These are phyloP conservation scores for Helicoverpa armigera DNA, from an alignment of 1,140 invertebrate species.

Conservation along the genomic window DNA sequence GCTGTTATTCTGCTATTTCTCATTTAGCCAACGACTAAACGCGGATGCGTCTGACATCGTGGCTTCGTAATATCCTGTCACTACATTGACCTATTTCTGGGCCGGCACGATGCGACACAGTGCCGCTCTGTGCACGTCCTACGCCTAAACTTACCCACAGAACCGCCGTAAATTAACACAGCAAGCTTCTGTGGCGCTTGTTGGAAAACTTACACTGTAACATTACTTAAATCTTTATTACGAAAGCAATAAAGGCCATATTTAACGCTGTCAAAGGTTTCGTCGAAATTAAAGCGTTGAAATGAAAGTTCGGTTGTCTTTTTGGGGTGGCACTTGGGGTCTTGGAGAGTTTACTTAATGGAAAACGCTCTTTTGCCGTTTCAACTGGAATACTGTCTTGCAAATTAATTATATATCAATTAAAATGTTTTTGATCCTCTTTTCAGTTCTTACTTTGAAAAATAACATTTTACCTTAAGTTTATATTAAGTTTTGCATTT, in stretches of 20 bases:
- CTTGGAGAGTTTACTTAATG: slow-evolving; percentile 70
- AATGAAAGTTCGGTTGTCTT: slow-evolving; percentile 74
- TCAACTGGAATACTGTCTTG: slow-evolving; percentile 36
- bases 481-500: no score
- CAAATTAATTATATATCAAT: slow-evolving; percentile 31
- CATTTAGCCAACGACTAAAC: slow-evolving; percentile 74
- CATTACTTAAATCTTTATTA: slow-evolving; percentile 76
- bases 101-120: slow-evolving; percentile 51
- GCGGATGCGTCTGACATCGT: slow-evolving; percentile 76
- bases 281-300: slow-evolving; percentile 74
- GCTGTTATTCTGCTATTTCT: slow-evolving; percentile 66
- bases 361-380: slow-evolving; percentile 53
- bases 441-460: background rate
- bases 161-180: slow-evolving; percentile 43
- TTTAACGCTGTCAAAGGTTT: slow-evolving; percentile 75
- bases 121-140: slow-evolving; percentile 39
- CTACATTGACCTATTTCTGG: slow-evolving; percentile 68
- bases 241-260: slow-evolving; percentile 80
- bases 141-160: slow-evolving; percentile 32
- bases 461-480: background rate
- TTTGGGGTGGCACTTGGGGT: slow-evolving; percentile 64
- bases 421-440: slow-evolving; percentile 11
- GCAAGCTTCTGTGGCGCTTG: slow-evolving; percentile 45
- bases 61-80: slow-evolving; percentile 83
- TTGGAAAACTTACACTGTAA: slow-evolving; percentile 62